phyloP scores from a whole-genome alignment of 1,140 invertebrate genomes.

The Thaumatotibia leucotreta region DNA sequence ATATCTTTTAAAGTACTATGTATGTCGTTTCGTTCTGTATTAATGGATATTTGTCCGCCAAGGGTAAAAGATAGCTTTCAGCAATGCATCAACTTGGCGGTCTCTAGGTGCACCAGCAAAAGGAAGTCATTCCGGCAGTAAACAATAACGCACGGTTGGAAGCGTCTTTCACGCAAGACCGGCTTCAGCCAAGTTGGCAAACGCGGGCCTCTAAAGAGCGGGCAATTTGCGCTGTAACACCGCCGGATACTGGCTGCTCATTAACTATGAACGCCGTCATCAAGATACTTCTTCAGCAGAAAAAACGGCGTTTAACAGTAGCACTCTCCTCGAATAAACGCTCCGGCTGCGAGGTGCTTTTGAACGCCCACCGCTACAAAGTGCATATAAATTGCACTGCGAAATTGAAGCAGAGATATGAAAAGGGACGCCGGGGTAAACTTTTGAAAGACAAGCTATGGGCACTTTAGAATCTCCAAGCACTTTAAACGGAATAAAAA shows the following conservation, averaged over 20 bases:
- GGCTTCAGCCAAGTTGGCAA: conserved; percentile 49
- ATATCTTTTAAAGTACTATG: not conserved
- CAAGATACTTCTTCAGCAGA: conserved; percentile 65
- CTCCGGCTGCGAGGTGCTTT: conserved; percentile 47
- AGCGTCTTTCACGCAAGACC: conserved; percentile 56
- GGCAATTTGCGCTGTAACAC: conserved; percentile 63
- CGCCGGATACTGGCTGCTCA: conserved; percentile 68
- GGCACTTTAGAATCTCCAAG: conserved; percentile 50
- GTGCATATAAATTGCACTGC: conserved; percentile 72
- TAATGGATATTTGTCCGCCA: conserved; percentile 29
- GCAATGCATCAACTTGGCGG: conserved; percentile 21
- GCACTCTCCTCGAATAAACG: conserved; percentile 63
- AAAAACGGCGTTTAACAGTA: conserved; percentile 67
- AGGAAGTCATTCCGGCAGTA: conserved; percentile 62
- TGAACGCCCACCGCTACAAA: conserved; percentile 58
- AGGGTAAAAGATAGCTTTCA: conserved; percentile 28
- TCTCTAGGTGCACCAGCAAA: conserved; percentile 40
- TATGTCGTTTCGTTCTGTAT: conserved; percentile 16
- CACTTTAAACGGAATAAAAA: conserved; percentile 42
- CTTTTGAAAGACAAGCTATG: conserved; percentile 55
- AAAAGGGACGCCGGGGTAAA: conserved; percentile 47
- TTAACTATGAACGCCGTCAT: conserved; percentile 74
- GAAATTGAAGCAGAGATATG: conserved; percentile 67
- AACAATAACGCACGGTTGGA: conserved; percentile 67
- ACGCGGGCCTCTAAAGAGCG: conserved; percentile 49